Evolutionary conservation across 1,140 invertebrate species (phyloP).

Genomic region (Drosophila murphyi): DNA sequence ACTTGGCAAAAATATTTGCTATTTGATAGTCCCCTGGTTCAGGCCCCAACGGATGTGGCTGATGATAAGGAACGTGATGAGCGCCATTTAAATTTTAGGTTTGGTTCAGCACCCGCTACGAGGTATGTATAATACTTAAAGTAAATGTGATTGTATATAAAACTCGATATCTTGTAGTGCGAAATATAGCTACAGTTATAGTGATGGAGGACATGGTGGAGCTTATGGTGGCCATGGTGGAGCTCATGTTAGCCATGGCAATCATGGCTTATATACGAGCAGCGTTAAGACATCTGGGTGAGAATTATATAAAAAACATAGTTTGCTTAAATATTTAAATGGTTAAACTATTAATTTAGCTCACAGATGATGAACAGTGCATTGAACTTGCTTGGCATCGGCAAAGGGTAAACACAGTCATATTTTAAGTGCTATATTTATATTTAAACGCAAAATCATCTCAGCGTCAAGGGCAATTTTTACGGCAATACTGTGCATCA

Average conservation of each 20-base stretch:
- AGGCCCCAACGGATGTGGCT: slow-evolving; percentile 45
- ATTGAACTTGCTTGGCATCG: slow-evolving; percentile 49
- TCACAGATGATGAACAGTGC: slow-evolving; percentile 47
- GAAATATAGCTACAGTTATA: slow-evolving; percentile 54
- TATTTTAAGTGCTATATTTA: background rate
- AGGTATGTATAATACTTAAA: slow-evolving; percentile 48
- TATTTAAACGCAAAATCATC: background rate
- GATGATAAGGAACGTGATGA: slow-evolving; percentile 62
- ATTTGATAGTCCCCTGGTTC: slow-evolving; percentile 53
- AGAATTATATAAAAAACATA: background rate
- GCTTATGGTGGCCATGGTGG: slow-evolving; percentile 13
- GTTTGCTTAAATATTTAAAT: background rate
- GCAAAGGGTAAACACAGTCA: slow-evolving; percentile 50
- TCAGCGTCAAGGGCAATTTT: slow-evolving; percentile 56
- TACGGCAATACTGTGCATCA: slow-evolving; percentile 42
- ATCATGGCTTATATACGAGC: slow-evolving; percentile 8
- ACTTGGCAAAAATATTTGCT: slow-evolving; percentile 23
- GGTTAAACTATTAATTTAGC: slow-evolving; percentile 7
- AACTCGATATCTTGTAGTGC: slow-evolving; percentile 27
- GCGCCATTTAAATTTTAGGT: slow-evolving; percentile 58
- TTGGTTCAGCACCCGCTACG: slow-evolving; percentile 45
- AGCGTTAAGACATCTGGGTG: slow-evolving; percentile 50
- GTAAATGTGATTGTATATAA: background rate
- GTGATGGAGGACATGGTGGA: slow-evolving; percentile 25
- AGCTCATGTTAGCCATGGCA: slow-evolving; percentile 13